Conservation (phyloP, 2,888 invertebrate genomes). For the Amblyjoppa proteus region DNA sequence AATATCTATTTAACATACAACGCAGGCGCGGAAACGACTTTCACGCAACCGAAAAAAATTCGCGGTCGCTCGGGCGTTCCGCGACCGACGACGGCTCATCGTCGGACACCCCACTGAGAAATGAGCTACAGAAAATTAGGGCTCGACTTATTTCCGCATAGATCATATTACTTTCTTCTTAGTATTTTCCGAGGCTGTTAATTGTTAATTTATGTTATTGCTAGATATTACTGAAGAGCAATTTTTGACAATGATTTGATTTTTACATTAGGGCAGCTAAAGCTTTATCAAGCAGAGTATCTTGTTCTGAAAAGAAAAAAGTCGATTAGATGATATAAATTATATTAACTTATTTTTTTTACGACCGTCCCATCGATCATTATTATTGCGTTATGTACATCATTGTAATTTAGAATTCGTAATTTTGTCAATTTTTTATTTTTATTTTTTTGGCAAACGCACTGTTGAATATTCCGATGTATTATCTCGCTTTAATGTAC, state of each 20-base stretch:
- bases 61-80: conserved; percentile 86
- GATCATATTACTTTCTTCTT: conserved; percentile 49
- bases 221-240: conserved; percentile 14
- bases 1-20: conserved; percentile 90
- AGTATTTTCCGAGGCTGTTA: conserved; percentile 50
- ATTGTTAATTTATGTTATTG: conserved; percentile 43
- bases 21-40: conserved; percentile 84
- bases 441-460: neutral
- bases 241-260: conserved; percentile 20
- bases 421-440: conserved; percentile 3
- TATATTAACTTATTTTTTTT: conserved; percentile 36
- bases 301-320: conserved; percentile 6
- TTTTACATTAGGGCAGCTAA: conserved; percentile 34
- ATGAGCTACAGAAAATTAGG: conserved; percentile 64
- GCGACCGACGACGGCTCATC: conserved; percentile 86
- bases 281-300: conserved; percentile 26
- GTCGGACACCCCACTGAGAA: conserved; percentile 80
- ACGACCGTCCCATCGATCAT: conserved; percentile 28
- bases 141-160: conserved; percentile 13
- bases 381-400: conserved; percentile 1
- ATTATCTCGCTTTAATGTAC: conserved; percentile 42
- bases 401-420: conserved; percentile 22
- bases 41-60: conserved; percentile 87
- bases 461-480: conserved; percentile 2
- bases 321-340: conserved; percentile 38